Conservation (phyloP, 2,113 vertebrate species). For the Takifugu flavidus region DNA sequence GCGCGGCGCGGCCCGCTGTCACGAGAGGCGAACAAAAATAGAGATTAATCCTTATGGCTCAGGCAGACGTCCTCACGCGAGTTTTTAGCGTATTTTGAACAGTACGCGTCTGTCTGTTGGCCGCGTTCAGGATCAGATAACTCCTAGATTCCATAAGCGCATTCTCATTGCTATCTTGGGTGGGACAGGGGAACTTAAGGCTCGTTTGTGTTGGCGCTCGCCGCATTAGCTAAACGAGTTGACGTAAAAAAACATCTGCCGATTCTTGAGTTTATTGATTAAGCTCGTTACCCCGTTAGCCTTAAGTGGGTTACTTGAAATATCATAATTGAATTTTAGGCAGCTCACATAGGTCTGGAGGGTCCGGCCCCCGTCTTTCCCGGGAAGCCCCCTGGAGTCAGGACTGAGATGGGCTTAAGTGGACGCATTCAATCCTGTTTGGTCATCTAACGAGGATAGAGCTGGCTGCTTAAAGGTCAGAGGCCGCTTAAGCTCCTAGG, state of each 20-base stretch:
- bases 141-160: no score
- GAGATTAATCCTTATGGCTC: no score
- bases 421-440: slow-evolving; percentile 45
- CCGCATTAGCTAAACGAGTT: not conserved
- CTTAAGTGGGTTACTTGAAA: not conserved
- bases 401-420: slow-evolving; percentile 39
- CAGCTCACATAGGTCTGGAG: slow-evolving; percentile 1
- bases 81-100: no score
- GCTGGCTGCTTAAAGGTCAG: slow-evolving; percentile 32
- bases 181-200: no score
- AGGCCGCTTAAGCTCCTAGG: slow-evolving; percentile 47
- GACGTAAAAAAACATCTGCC: not conserved
- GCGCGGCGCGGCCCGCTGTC: not conserved
- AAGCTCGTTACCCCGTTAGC: not conserved
- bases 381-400: slow-evolving; percentile 29
- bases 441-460: slow-evolving; percentile 43
- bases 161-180: no score
- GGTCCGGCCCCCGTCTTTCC: slow-evolving; percentile 6
- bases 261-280: slow-evolving; percentile 6
- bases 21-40: no score
- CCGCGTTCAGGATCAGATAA: no score
- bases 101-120: no score
- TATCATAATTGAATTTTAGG: slow-evolving; percentile 13
- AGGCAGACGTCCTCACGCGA: no score
- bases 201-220: not conserved